Conservation (phyloP, 2,113 vertebrate species). For the Gymnocephalus cernua region DNA sequence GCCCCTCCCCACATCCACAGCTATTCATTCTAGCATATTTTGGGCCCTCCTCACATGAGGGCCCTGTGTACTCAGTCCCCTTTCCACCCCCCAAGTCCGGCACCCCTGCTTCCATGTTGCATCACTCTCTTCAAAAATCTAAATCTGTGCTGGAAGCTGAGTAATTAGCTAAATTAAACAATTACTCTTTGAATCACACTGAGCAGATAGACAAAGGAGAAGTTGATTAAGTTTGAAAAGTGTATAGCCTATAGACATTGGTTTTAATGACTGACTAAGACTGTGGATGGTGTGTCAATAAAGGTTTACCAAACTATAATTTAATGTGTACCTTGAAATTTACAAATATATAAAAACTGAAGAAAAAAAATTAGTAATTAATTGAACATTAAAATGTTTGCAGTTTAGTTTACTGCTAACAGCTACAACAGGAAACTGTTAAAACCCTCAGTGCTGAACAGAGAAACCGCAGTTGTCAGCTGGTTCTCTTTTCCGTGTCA, state of each 20-base stretch:
- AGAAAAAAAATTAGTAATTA: background rate
- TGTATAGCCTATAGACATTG: background rate
- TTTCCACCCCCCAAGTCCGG: too few species aligned
- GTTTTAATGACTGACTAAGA: background rate
- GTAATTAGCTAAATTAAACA: background rate
- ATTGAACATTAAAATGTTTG: background rate
- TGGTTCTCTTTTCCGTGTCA: conserved; percentile 63
- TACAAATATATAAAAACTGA: background rate
- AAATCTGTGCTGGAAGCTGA: background rate
- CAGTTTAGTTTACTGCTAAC: conserved; percentile 9
- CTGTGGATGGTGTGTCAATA: background rate
- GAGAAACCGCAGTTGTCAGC: conserved; percentile 61
- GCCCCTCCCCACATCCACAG: too few species aligned
- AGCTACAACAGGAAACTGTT: conserved; percentile 67
- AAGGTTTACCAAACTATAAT: background rate
- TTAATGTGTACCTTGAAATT: background rate
- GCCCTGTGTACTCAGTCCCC: too few species aligned
- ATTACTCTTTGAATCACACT: background rate
- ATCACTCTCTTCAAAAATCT: background rate
- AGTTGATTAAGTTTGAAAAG: background rate
- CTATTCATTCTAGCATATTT: too few species aligned
- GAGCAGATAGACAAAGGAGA: background rate
- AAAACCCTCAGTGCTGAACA: conserved; percentile 31
- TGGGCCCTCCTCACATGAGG: too few species aligned
- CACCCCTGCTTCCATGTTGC: background rate